Evolutionary conservation across 2,888 invertebrate genomes (phyloP), one percentile per base, ranked within the genome.

Genomic region (Agriopis aurantiaria): DNA sequence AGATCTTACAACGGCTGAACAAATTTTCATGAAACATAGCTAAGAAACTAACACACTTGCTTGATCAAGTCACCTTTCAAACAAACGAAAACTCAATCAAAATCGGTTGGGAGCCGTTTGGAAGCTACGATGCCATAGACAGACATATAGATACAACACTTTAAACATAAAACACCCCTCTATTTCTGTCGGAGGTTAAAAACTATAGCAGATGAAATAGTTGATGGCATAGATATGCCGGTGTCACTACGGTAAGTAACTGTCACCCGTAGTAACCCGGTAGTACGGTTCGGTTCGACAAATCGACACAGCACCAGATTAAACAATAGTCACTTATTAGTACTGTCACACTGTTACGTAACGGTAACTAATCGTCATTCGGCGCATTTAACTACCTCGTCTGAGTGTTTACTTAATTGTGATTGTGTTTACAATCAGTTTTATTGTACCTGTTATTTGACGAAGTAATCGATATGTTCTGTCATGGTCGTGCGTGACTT

Each of bases 321-420:
- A 53, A 52, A 11, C 9, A 23, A 23, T 23, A 23, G 3, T 8
- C 9, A 8, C 10, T n/a, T 12, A 10, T 55, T 14, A 43, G 33
- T 5, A 33, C 33, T 33, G 33, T 14, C 43, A 43, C 43, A 43
- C 9, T 52, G 23, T 67, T 57, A 62, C 68, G 62, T 57, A 74
- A 73, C 76, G 74, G 74, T 73, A 73, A 73, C 67, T 73, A 76
- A 75, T 69, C 67, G 73, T 58, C 23, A 65, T 67, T 63, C 52
- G 60, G 63, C 65, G 65, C 63, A 43, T 66, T 59, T 65, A 61
- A 69, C 57, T 65, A 51, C 33, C 33, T 68, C 61, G 60, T 65
- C 53, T 53, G 60, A 69, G 71, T 74, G 74, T 73, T 73, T 68
- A 56, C 56, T 60, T 65, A 45, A 60, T 56, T 65, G 64, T 64